phyloP scores from a whole-genome alignment of 2,888 invertebrate genomes.

The Antitype chi region DNA sequence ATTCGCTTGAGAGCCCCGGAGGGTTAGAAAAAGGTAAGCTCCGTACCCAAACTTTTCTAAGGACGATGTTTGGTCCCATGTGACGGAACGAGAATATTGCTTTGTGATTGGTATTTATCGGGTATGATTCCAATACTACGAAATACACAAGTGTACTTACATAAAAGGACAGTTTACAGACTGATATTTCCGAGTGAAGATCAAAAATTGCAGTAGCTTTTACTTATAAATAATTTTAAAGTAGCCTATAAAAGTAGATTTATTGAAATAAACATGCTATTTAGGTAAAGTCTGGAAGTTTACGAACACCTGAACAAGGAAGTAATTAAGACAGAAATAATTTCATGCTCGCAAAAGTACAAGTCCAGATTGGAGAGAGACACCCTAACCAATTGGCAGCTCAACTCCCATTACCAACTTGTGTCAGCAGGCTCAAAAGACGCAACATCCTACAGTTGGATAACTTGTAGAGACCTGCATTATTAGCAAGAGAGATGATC shows the following conservation, averaged over 20 bases:
- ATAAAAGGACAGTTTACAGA: background rate
- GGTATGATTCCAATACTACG: constrained; percentile 4
- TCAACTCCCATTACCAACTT: too few species aligned
- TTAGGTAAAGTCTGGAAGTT: background rate
- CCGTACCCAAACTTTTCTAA: constrained; percentile 21
- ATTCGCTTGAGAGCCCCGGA: constrained; percentile 21
- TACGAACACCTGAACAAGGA: too few species aligned
- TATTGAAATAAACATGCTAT: background rate
- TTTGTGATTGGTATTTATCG: constrained; percentile 40
- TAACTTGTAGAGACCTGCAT: too few species aligned
- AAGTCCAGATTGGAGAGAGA: too few species aligned
- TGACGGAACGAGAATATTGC: constrained; percentile 49
- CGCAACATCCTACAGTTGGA: too few species aligned
- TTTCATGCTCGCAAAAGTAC: too few species aligned
- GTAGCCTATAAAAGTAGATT: background rate
- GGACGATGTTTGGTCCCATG: constrained; percentile 41
- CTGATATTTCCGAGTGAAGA: background rate
- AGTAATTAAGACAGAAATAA: too few species aligned
- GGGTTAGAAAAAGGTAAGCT: constrained; percentile 43
- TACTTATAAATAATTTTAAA: background rate
- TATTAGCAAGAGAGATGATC: too few species aligned
- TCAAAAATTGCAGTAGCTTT: too few species aligned
- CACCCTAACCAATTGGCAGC: too few species aligned
- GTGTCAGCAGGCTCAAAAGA: too few species aligned
- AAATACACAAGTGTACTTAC: background rate